These are phyloP conservation scores for Reticulitermes lucifugus DNA, from an alignment of 2,888 invertebrate genomes.

Conservation along the genomic window DNA sequence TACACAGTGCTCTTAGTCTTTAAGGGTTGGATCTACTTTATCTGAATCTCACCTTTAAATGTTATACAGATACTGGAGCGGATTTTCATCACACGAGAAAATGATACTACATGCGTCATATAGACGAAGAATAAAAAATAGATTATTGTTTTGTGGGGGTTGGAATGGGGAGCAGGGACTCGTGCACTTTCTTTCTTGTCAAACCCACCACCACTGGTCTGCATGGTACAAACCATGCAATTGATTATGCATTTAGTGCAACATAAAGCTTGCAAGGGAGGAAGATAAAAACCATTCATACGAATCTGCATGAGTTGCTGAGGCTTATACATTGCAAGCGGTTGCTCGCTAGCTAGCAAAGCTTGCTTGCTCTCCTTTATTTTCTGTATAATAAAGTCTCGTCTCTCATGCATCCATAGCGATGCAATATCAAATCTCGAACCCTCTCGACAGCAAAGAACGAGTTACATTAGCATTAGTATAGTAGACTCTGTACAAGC, in stretches of 20 bases:
- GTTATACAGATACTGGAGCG: not conserved
- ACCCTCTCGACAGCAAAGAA: not conserved
- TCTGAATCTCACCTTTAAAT: not conserved
- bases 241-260: conserved; percentile 37
- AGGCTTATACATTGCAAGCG: not conserved
- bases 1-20: not conserved
- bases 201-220: conserved; percentile 17
- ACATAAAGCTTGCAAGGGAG: conserved; percentile 23
- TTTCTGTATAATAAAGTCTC: conserved; percentile 17
- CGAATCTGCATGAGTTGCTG: conserved; percentile 4
- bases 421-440: conserved; percentile 17
- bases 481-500: not conserved
- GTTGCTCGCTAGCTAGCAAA: not conserved
- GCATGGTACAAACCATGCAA: conserved; percentile 33
- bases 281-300: not conserved
- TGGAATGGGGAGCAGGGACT: not conserved
- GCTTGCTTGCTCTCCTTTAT: not conserved
- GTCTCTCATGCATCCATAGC: conserved; percentile 28
- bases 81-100: conserved; percentile 31
- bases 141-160: not conserved
- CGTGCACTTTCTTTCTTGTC: conserved; percentile 12
- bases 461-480: not conserved
- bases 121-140: not conserved
- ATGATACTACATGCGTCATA: conserved; percentile 5
- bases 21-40: not conserved